phyloP scores from a whole-genome alignment of 2,113 vertebrate species.

The Phrynosoma platyrhinos region DNA sequence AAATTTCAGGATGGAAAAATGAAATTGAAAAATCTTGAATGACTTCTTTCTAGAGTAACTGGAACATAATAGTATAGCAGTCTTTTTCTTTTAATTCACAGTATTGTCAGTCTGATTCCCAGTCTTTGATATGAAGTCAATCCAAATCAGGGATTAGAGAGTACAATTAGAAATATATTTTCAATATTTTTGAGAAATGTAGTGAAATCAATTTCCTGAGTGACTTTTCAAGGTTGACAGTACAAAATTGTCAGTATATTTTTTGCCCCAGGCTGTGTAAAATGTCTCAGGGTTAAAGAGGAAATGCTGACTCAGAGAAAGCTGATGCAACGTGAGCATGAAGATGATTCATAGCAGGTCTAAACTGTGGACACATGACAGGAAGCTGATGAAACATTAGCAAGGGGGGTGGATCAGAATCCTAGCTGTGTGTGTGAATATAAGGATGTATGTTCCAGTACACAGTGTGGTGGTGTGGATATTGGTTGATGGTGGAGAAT shows the following conservation, averaged over 20 bases:
- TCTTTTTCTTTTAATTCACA: neutral
- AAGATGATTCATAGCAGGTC: too few species aligned
- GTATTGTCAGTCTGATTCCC: neutral
- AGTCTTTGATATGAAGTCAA: neutral
- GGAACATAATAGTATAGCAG: constrained; percentile 9
- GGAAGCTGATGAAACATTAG: too few species aligned
- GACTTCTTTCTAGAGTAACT: neutral
- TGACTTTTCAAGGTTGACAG: neutral
- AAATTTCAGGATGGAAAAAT: constrained; percentile 9
- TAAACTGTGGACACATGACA: too few species aligned
- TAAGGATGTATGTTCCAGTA: too few species aligned
- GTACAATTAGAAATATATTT: neutral
- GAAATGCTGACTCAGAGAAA: too few species aligned
- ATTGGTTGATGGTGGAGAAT: too few species aligned
- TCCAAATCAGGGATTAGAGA: neutral
- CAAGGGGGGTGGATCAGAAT: too few species aligned
- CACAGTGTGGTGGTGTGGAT: too few species aligned
- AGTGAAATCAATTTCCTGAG: neutral
- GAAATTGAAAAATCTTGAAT: constrained; percentile 27
- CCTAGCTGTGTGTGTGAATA: too few species aligned
- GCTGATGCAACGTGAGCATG: too few species aligned
- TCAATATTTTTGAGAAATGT: neutral
- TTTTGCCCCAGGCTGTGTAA: too few species aligned
- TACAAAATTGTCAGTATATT: neutral
- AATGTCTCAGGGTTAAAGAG: too few species aligned